Percentiles rank a stretch among this genome's conserved stretches.
These are phyloP conservation scores for Orthonychiurus folsomi DNA, from an alignment of 2,888 invertebrate genomes.

Conservation along the genomic window DNA sequence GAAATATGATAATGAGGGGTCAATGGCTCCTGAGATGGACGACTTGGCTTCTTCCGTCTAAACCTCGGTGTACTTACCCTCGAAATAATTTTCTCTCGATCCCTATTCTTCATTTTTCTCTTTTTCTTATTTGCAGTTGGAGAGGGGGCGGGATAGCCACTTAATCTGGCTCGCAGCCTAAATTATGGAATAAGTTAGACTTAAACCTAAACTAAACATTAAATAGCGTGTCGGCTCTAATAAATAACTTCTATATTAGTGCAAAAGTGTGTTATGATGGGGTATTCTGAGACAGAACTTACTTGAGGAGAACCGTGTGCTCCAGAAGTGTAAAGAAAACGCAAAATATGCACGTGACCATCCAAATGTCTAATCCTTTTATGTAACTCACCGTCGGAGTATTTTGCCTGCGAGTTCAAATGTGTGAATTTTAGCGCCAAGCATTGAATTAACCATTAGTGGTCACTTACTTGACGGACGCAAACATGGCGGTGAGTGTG, in stretches of 20 bases:
- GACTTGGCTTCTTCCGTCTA: background rate
- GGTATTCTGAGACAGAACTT: background rate
- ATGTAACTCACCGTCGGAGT: conserved; percentile 6
- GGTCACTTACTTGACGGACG: conserved; percentile 4
- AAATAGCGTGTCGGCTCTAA: too few species aligned
- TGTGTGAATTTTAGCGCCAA: background rate
- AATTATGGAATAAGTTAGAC: too few species aligned
- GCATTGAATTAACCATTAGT: background rate
- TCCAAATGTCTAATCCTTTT: conserved; percentile 18
- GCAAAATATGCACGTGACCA: conserved; percentile 16
- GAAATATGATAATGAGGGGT: conserved; percentile 7
- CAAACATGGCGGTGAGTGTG: conserved; percentile 14
- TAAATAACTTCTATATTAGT: background rate
- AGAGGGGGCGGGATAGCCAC: too few species aligned
- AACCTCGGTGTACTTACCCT: too few species aligned
- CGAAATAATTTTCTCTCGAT: background rate
- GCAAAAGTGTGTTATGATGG: background rate
- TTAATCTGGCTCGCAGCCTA: too few species aligned
- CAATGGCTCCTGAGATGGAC: background rate
- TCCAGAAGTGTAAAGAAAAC: conserved; percentile 17
- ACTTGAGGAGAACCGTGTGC: conserved; percentile 13
- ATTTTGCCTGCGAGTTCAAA: background rate
- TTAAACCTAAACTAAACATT: too few species aligned
- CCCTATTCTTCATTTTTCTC: background rate
- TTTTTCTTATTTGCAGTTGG: too few species aligned